phyloP scores from a whole-genome alignment of 1,140 invertebrate species.

The Zelostemma sp. region DNA sequence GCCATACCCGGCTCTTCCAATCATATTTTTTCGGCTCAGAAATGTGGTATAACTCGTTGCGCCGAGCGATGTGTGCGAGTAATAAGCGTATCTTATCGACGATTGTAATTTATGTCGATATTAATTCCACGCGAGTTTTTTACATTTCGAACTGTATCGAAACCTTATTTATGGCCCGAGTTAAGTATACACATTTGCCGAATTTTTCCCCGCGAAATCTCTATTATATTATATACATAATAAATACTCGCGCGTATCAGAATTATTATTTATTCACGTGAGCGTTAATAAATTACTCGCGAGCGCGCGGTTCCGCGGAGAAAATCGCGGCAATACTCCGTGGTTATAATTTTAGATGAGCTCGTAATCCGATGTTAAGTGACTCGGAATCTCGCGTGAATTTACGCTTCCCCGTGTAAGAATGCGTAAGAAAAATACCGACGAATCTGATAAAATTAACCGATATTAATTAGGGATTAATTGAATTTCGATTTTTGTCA shows the following conservation, averaged over 20 bases:
- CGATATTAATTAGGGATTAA: too few species aligned
- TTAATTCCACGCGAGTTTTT: conserved; percentile 34
- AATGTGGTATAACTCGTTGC: conserved; percentile 43
- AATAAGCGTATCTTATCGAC: conserved; percentile 47
- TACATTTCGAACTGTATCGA: conserved; percentile 19
- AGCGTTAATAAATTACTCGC: too few species aligned
- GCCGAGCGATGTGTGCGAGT: conserved; percentile 41
- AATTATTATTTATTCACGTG: too few species aligned
- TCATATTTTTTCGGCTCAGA: conserved; percentile 13
- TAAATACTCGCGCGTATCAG: background rate
- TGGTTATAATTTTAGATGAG: too few species aligned
- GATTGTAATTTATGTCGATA: conserved; percentile 49
- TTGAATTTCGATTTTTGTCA: too few species aligned
- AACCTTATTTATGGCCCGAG: conserved; percentile 30
- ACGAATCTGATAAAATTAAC: too few species aligned
- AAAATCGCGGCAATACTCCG: too few species aligned
- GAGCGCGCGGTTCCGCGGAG: too few species aligned
- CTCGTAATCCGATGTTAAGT: too few species aligned
- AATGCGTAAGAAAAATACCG: too few species aligned
- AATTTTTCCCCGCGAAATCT: conserved; percentile 16
- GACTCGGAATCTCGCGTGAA: too few species aligned
- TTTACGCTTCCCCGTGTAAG: too few species aligned
- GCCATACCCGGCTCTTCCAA: background rate
- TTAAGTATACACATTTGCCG: conserved; percentile 35
- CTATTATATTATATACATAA: conserved; percentile 10